Base-by-base conservation (phyloP, 1,140 invertebrate species). In the Muscidifurax raptorellus region DNA sequence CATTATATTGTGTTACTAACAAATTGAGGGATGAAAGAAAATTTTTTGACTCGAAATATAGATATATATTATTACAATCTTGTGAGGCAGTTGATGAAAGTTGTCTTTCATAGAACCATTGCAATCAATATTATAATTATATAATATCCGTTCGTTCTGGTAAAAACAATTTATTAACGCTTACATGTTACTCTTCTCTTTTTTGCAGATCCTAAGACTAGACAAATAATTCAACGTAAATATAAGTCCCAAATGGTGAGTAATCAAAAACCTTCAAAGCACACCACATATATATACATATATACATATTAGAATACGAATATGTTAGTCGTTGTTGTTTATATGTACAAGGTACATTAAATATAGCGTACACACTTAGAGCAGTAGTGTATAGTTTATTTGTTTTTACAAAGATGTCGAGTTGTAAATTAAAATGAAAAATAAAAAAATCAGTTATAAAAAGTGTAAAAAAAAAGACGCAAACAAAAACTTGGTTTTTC, bases 211-310 rank as follows among this genome's bases (percentile, higher is more conserved):
- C 97, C 98, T 87, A 99, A 99, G 95, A 99, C 97, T 89, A 96
- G 98, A 89, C 97, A 99, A 95, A 96, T 99, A 87, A 96, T 98
- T 90, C 98, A 99, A 93, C 95, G 98, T 91, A 98, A 97, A 94
- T 99, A 99, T 94, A 98, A 98, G 94, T 99, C 99, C 75, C 96
- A 97, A 90, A 99, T 99, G 99, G 99, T 99, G 94, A 97, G 97
- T 95, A 82, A 66, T 52, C n/a, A 75, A 75, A 44, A 7, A 40
- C 36, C 36, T 40, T 40, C 36, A 12, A 40, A 40, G 6, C 36
- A 40, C 1, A 40, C 10, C 0, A 2, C 7, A 52, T 76, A 76
- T 28, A 59, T n/a, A n/a, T n/a, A n/a, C n/a, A 67, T 25, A 15
- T 18, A n/a, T 78, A 64, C 32, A 2, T 66, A 52, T 22, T 25